phyloP scores from a whole-genome alignment of 2,113 vertebrate genomes.

The Stegastes partitus region DNA sequence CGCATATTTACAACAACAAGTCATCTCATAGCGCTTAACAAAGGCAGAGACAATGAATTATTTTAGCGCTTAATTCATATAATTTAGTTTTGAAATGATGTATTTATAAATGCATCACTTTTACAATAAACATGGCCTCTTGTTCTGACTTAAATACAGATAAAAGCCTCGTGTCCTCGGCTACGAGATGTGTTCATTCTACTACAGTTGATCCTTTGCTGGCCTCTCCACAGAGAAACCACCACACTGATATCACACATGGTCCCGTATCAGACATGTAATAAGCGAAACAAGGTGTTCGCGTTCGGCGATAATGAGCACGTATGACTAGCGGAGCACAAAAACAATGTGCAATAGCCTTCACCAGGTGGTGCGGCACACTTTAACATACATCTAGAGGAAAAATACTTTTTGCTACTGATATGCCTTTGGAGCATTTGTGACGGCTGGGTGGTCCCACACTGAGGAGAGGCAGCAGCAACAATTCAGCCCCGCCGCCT shows the following conservation, averaged over 20 bases:
- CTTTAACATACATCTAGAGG: slow-evolving; percentile 57
- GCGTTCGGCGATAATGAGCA: slow-evolving; percentile 18
- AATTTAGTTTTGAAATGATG: too few species aligned
- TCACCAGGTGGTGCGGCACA: slow-evolving; percentile 44
- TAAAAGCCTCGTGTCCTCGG: too few species aligned
- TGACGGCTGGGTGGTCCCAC: slow-evolving; percentile 56
- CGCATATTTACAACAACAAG: too few species aligned
- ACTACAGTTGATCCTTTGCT: neutral
- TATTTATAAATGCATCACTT: too few species aligned
- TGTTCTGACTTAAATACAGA: too few species aligned
- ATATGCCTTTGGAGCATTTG: slow-evolving; percentile 51
- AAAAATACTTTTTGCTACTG: slow-evolving; percentile 50
- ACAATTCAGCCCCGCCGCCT: slow-evolving; percentile 47
- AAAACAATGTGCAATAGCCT: slow-evolving; percentile 41
- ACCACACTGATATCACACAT: neutral
- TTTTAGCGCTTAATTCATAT: too few species aligned
- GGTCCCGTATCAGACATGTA: slow-evolving; percentile 18
- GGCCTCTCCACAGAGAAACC: neutral
- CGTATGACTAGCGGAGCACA: slow-evolving; percentile 35
- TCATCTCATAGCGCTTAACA: too few species aligned
- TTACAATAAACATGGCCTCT: too few species aligned
- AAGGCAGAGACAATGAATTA: too few species aligned
- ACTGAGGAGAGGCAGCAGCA: slow-evolving; percentile 39
- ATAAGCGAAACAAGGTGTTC: slow-evolving; percentile 42
- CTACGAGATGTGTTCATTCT: too few species aligned